Evolutionary conservation across 2,797 vertebrate genomes (phyloP).

Genomic region (Lagodon rhomboides): DNA sequence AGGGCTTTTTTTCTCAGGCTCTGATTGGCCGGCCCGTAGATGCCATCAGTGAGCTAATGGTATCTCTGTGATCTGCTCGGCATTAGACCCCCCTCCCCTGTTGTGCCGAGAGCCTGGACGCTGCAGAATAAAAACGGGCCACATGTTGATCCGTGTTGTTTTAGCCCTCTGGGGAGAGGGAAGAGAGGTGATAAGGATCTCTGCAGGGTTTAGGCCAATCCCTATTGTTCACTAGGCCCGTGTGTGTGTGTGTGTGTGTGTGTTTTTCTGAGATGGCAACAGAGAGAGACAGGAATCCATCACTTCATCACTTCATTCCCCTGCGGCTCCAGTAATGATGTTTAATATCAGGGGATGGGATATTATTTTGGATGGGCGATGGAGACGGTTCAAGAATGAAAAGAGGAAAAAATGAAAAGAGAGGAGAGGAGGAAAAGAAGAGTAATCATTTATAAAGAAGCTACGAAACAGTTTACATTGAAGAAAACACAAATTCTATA

Average conservation of each 20-base stretch:
- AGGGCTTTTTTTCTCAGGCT: constrained; percentile 39
- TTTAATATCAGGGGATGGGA: constrained; percentile 16
- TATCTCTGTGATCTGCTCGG: constrained; percentile 72
- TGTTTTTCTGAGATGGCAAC: neutral
- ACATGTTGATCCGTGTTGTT: constrained; percentile 80
- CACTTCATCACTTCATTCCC: constrained; percentile 43
- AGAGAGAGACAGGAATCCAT: constrained; percentile 18
- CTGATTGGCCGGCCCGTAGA: constrained; percentile 52
- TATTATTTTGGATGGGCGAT: constrained; percentile 11
- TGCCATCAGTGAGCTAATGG: constrained; percentile 67
- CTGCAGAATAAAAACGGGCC: constrained; percentile 67
- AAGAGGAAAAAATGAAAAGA: neutral
- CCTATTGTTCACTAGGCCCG: constrained; percentile 61
- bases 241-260: constrained; percentile 35
- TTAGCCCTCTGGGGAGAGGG: constrained; percentile 80
- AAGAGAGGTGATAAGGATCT: constrained; percentile 80
- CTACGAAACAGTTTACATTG: constrained; percentile 10
- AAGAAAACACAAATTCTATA: constrained; percentile 24
- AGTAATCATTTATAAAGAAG: neutral
- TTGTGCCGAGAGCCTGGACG: constrained; percentile 58
- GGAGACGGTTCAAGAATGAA: constrained; percentile 3
- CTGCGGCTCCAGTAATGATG: constrained; percentile 20
- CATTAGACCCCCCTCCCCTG: constrained; percentile 59
- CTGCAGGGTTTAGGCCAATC: constrained; percentile 62
- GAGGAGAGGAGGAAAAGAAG: neutral